Conservation (phyloP, 2,797 vertebrate genomes). For the Lateolabrax maculatus region DNA sequence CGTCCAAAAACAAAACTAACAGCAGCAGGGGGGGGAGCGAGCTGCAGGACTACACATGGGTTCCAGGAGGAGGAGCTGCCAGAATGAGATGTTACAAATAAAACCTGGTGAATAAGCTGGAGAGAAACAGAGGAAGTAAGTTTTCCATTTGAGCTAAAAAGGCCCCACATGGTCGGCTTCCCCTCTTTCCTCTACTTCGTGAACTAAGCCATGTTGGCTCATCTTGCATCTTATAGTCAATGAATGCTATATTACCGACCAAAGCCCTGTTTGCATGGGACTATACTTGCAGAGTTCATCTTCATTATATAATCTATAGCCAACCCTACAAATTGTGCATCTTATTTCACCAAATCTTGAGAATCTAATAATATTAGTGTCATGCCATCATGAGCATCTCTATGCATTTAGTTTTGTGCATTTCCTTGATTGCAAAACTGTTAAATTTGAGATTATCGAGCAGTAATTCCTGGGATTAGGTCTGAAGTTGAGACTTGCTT, state of each 20-base stretch:
- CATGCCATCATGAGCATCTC: too few species aligned
- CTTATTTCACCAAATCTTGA: too few species aligned
- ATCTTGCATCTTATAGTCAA: neutral
- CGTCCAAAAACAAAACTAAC: constrained; percentile 65
- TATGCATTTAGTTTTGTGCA: neutral
- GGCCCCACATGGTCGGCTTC: constrained; percentile 36
- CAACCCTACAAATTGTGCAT: too few species aligned
- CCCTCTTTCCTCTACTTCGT: constrained; percentile 34
- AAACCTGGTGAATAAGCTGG: constrained; percentile 57
- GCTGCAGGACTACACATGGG: constrained; percentile 4
- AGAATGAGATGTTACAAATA: constrained; percentile 56
- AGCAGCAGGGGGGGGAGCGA: constrained; percentile 36
- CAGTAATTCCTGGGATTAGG: neutral
- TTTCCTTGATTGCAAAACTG: too few species aligned
- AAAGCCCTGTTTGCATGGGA: neutral
- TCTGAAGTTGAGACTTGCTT: neutral
- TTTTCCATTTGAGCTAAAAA: constrained; percentile 66
- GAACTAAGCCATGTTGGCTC: constrained; percentile 8
- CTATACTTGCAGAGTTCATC: neutral
- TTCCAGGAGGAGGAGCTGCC: constrained; percentile 57
- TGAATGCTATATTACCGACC: neutral
- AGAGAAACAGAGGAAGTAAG: constrained; percentile 69
- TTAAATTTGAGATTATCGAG: neutral
- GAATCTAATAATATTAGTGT: too few species aligned
- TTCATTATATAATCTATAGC: too few species aligned